Base-by-base conservation (phyloP, 2,113 vertebrate species). In the Marmota monax region DNA sequence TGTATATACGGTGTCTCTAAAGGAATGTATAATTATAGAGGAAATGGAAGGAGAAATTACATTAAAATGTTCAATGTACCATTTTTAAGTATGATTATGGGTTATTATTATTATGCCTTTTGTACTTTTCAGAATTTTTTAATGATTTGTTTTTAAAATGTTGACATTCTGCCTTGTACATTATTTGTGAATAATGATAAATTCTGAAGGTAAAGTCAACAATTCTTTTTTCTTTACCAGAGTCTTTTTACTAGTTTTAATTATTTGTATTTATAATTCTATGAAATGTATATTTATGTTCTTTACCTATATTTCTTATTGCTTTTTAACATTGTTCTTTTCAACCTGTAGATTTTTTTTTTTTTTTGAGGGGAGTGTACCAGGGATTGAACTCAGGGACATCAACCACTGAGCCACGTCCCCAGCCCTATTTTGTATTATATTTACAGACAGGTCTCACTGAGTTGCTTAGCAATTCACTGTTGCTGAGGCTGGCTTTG, bases 141-240 rank as follows among this genome's bases (percentile, higher is more conserved):
- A 86, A 86, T 78, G 29, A 78, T 78, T 18, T 94, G 2, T 77
- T 96, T 90, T 93, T 45, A 23, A 67, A 93, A 63, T 63, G 32
- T 83, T 91, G 65, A 53, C 2, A 83, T n/a, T 22, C 16, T 7
- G 16, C 25, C 17, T 90, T 93, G 70, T 70, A 42, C 48, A 65
- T 78, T 95, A 77, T 93, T 90, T 95, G 70, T 74, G 37, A 84
- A 25, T 84, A 90, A 61, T 83, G 48, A 39, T 72, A 72, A 85
- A 16, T 88, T 22, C 27, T 74, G 25, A 65, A 58, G 16, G 20
- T 77, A 89, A 78, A 32, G 7, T 32, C 12, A 74, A 39, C 8
- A 85, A 53, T 92, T 78, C 34, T 78, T 91, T 91, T 91, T 87
- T 29, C 18, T 70, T 87, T 7, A 37, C n/a, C 3, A 77, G 51